phyloP scores from a whole-genome alignment of 2,113 vertebrate genomes.

The Strix aluco region DNA sequence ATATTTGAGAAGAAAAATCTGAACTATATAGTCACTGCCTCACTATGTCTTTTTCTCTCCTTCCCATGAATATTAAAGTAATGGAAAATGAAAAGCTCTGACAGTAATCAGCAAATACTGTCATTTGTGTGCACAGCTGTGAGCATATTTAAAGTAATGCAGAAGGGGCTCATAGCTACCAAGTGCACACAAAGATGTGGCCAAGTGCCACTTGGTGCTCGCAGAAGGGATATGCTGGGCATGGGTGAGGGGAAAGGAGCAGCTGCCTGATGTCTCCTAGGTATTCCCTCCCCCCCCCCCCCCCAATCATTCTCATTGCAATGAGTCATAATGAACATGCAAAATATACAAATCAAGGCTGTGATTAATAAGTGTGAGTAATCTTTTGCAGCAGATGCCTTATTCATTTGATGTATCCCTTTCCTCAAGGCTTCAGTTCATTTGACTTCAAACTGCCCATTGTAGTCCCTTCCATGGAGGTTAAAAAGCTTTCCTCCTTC shows the following conservation, averaged over 20 bases:
- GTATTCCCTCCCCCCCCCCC: background rate
- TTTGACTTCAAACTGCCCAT: background rate
- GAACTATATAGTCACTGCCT: background rate
- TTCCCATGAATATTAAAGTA: background rate
- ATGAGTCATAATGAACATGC: fast-evolving
- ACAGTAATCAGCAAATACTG: background rate
- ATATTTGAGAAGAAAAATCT: background rate
- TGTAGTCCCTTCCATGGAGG: fast-evolving
- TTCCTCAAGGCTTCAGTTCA: background rate
- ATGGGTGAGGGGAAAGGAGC: fast-evolving
- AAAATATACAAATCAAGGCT: background rate
- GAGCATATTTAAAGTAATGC: background rate
- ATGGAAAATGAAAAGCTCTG: background rate
- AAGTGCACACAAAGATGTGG: background rate
- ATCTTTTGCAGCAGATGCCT: background rate
- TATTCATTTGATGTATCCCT: background rate
- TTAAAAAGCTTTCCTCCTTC: background rate
- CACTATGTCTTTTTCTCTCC: background rate
- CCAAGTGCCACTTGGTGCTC: fast-evolving
- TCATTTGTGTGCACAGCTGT: background rate
- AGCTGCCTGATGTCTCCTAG: background rate
- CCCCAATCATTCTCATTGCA: background rate
- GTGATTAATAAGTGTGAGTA: background rate
- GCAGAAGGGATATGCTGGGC: background rate
- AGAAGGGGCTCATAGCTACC: background rate